A percentile compares a stretch with the other conserved stretches of the same genome.
Conservation (phyloP, 2,113 vertebrate genomes). For the Apteryx owenii region DNA sequence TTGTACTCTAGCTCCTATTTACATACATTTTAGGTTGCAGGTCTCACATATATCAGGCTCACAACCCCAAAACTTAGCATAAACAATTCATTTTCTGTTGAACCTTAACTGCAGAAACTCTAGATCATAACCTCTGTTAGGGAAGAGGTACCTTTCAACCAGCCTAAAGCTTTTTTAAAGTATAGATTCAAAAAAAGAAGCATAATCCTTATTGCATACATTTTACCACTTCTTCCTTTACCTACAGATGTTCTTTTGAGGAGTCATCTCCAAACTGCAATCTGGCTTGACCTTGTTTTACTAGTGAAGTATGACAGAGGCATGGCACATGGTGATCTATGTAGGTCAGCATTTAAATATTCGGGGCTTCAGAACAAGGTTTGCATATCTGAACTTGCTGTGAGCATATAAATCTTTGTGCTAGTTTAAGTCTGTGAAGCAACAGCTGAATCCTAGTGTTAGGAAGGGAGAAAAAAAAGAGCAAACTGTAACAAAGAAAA, state of each 20-base stretch:
- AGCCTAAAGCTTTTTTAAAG: not conserved
- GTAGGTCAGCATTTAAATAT: not conserved
- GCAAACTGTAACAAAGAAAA: not conserved
- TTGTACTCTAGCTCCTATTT: not conserved
- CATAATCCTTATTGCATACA: not conserved
- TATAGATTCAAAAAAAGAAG: not conserved
- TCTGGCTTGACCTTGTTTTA: not conserved
- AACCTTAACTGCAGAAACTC: not conserved
- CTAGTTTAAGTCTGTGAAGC: not conserved
- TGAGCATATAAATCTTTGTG: not conserved
- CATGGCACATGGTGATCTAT: not conserved
- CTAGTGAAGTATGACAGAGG: not conserved
- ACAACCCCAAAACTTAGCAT: not conserved
- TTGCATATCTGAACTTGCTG: conserved; percentile 15
- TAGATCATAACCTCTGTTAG: not conserved
- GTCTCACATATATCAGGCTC: not conserved
- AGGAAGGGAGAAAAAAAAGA: not conserved
- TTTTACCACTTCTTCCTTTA: not conserved
- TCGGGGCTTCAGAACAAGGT: not conserved
- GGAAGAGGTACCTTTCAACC: not conserved
- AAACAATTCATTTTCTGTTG: not conserved
- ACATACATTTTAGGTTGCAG: not conserved
- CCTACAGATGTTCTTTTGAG: not conserved
- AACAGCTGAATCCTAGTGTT: not conserved
- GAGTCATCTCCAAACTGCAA: not conserved